phyloP scores from a whole-genome alignment of 2,797 vertebrate species.

The Liasis olivaceus region DNA sequence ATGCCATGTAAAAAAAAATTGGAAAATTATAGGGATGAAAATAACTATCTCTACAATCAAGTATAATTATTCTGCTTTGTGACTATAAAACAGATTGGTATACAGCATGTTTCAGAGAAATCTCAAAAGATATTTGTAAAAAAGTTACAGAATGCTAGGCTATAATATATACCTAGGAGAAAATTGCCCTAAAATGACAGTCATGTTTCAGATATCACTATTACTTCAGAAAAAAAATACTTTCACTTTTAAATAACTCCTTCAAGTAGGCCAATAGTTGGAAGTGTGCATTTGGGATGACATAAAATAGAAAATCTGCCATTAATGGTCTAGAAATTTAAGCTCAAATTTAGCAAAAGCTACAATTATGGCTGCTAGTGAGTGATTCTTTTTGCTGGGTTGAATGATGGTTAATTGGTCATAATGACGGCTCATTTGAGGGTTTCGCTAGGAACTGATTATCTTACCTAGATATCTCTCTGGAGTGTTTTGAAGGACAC shows the following conservation, averaged over 20 bases:
- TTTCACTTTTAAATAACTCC: neutral
- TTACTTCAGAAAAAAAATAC: neutral
- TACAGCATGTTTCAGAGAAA: neutral
- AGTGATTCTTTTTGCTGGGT: neutral
- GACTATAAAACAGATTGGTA: neutral
- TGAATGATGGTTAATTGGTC: neutral
- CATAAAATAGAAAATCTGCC: conserved; percentile 21
- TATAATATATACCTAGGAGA: neutral
- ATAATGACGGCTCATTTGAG: neutral
- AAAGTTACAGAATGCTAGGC: neutral
- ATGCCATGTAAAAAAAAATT: conserved; percentile 19
- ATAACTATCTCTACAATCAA: neutral
- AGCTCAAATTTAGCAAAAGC: neutral
- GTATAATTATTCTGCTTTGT: conserved; percentile 18
- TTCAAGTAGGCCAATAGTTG: neutral
- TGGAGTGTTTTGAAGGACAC: neutral
- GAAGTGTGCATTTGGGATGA: conserved; percentile 26
- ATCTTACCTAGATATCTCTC: neutral
- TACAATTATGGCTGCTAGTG: neutral
- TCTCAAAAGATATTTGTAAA: neutral
- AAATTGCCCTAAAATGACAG: conserved; percentile 27
- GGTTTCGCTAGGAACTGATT: neutral
- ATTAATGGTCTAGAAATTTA: conserved; percentile 39
- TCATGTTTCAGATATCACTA: neutral
- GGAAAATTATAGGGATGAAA: conserved; percentile 27